Conservation (phyloP, 35 echinoderm and acorn worm genomes). For the Amphiura filiformis region DNA sequence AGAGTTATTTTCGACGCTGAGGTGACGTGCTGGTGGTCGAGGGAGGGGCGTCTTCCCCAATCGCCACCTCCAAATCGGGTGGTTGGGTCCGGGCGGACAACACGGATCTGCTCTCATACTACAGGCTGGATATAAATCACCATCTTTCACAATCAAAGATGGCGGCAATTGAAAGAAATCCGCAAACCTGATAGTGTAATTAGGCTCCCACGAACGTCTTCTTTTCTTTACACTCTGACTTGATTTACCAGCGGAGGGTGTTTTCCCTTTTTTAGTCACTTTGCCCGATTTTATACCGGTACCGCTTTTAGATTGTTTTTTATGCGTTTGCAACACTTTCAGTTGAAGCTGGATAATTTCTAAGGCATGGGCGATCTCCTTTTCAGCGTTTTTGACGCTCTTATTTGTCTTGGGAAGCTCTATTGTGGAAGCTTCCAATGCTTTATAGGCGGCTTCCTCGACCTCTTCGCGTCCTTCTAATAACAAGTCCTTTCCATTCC, state of each 20-base stretch:
- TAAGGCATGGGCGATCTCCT: not conserved
- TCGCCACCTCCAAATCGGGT: slow-evolving; percentile 45
- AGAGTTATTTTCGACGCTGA: not conserved
- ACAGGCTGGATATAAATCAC: slow-evolving; percentile 29
- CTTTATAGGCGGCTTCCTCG: not conserved
- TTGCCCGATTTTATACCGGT: not conserved
- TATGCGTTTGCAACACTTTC: not conserved
- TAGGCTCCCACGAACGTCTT: not conserved
- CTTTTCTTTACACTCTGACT: not conserved
- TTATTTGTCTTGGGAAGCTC: not conserved
- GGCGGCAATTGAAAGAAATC: slow-evolving; percentile 26
- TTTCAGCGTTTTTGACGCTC: not conserved
- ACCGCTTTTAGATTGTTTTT: not conserved
- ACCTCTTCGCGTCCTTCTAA: not conserved
- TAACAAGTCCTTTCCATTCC: not conserved
- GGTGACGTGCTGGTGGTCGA: not conserved
- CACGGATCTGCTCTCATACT: slow-evolving; percentile 4
- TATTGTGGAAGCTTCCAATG: not conserved
- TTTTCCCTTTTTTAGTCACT: not conserved
- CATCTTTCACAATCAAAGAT: slow-evolving; percentile 28
- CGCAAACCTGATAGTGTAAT: slow-evolving; percentile 7
- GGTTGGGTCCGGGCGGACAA: slow-evolving; percentile 5
- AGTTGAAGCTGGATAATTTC: not conserved
- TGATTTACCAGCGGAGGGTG: not conserved
- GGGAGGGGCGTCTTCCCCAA: slow-evolving; percentile 20